These are phyloP conservation scores for Drosophila novamexicana DNA, from an alignment of 1,140 invertebrate species.

Conservation along the genomic window DNA sequence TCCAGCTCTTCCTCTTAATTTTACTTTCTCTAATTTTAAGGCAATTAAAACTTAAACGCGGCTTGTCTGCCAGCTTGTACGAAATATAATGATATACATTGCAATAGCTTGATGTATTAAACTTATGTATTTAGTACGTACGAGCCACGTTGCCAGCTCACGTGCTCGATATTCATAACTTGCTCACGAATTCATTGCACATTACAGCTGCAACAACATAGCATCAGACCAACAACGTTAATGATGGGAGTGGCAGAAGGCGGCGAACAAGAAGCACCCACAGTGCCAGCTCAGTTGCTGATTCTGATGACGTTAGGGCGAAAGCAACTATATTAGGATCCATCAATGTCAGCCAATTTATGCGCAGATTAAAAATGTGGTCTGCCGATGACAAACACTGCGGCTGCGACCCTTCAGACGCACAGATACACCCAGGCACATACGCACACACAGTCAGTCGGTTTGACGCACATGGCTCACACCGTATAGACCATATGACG, in stretches of 20 bases:
- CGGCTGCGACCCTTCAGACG: conserved; percentile 15
- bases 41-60: too few relatives aligned
- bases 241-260: not conserved
- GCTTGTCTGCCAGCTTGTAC: too few relatives aligned
- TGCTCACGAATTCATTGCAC: conserved; percentile 66
- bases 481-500: conserved; percentile 52
- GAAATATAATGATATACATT: too few relatives aligned
- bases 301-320: conserved; percentile 34
- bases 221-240: not conserved
- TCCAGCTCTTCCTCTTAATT: too few relatives aligned
- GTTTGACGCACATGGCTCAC: conserved; percentile 41
- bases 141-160: not conserved
- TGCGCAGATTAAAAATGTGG: conserved; percentile 82
- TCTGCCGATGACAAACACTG: conserved; percentile 77
- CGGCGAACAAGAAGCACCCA: not conserved
- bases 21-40: too few relatives aligned
- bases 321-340: conserved; percentile 77
- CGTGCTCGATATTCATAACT: conserved; percentile 44
- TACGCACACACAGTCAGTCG: conserved; percentile 7
- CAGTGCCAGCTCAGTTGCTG: conserved; percentile 10
- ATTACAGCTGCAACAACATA: conserved; percentile 55
- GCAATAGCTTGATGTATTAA: not conserved
- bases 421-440: conserved; percentile 1
- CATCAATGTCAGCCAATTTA: conserved; percentile 81
- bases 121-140: not conserved